A percentile compares a stretch with the other conserved stretches of the same genome.
Evolutionary conservation across 2,888 invertebrate genomes (phyloP).

Genomic region (Melinopterus prodromus): DNA sequence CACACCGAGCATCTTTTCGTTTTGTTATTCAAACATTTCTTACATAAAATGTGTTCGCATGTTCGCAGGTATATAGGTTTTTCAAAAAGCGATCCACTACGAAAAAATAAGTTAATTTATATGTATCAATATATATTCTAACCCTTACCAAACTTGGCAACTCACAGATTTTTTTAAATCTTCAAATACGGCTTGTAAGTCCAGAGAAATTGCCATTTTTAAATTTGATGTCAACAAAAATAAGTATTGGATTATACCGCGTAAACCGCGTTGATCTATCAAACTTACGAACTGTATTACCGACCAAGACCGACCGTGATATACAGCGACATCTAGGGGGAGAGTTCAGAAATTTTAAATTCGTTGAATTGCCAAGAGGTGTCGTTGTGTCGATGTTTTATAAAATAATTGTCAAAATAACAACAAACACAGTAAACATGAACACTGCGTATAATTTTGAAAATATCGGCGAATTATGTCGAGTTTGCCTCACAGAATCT

Average conservation of each 20-base stretch:
- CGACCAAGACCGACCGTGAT: neutral
- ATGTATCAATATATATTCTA: slow-evolving; percentile 11
- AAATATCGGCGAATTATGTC: slow-evolving; percentile 9
- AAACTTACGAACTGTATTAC: neutral
- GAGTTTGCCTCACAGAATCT: slow-evolving; percentile 6
- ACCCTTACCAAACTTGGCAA: slow-evolving; percentile 30
- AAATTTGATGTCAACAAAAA: neutral
- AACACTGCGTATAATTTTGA: neutral
- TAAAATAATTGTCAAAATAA: no score
- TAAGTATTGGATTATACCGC: no score
- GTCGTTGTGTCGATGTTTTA: no score
- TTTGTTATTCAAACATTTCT: slow-evolving; percentile 26
- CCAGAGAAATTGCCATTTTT: slow-evolving; percentile 26
- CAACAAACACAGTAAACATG: neutral
- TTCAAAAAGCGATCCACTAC: slow-evolving; percentile 28
- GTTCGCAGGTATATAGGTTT: slow-evolving; percentile 31
- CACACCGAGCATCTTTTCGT: slow-evolving; percentile 21
- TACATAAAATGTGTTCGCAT: slow-evolving; percentile 34
- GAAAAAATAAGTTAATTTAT: neutral
- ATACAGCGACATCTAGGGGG: no score
- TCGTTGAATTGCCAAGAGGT: no score
- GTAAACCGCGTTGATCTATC: neutral
- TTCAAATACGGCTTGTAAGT: slow-evolving; percentile 29
- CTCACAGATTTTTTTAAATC: slow-evolving; percentile 30
- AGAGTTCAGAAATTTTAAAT: no score